phyloP scores from a whole-genome alignment of 2,797 vertebrate species.

The Mus caroli region DNA sequence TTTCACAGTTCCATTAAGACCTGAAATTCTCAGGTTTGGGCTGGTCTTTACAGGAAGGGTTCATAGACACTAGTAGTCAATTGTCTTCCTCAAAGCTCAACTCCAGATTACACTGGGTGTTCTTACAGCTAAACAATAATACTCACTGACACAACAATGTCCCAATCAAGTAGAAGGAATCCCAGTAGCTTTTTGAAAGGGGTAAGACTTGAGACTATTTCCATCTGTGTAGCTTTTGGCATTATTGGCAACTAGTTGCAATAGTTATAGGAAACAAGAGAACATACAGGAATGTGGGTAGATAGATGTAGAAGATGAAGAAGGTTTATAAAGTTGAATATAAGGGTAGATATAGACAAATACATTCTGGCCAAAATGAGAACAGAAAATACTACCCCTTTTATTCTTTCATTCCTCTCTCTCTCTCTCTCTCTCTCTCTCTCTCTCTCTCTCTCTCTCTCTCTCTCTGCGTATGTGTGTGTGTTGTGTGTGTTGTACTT shows the following conservation, averaged over 20 bases:
- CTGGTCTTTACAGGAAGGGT: constrained; percentile 11
- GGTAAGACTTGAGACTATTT: constrained; percentile 15
- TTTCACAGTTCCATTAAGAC: not conserved
- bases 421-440: too few species aligned
- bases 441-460: too few species aligned
- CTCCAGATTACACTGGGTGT: not conserved
- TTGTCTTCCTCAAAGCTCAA: not conserved
- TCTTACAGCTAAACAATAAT: constrained; percentile 33
- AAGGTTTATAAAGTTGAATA: constrained; percentile 19
- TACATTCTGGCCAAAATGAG: not conserved
- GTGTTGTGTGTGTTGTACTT: too few species aligned
- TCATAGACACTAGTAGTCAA: not conserved
- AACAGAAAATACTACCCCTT: not conserved
- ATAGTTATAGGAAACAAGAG: constrained; percentile 19
- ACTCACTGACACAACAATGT: constrained; percentile 19
- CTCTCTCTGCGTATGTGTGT: too few species aligned
- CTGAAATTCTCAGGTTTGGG: constrained; percentile 3
- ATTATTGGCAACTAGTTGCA: constrained; percentile 24
- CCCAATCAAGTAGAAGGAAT: constrained; percentile 6
- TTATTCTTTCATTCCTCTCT: too few species aligned
- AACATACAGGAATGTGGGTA: not conserved
- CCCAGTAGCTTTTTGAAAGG: not conserved
- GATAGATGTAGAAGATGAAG: not conserved
- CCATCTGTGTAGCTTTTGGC: not conserved
- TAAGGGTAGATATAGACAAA: not conserved